These are phyloP conservation scores for Sarcophaga carnaria DNA, from an alignment of 2,888 invertebrate genomes.

Conservation along the genomic window DNA sequence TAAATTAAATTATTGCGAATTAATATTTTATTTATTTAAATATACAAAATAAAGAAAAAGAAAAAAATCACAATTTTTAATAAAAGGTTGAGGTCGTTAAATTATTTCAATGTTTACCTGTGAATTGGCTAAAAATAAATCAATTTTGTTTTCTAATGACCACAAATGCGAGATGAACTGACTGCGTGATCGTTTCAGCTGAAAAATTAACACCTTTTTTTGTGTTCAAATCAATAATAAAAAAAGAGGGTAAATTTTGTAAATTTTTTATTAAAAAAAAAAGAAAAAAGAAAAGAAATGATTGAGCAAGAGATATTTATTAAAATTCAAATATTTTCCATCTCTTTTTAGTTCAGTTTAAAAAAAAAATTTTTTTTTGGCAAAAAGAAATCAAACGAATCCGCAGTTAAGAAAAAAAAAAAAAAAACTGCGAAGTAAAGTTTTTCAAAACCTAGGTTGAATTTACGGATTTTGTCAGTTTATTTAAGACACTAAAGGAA, in stretches of 20 bases:
- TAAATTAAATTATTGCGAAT: background rate
- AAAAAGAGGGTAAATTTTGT: conserved; percentile 29
- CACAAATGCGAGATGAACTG: background rate
- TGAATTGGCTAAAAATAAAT: conserved; percentile 13
- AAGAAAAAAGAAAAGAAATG: conserved; percentile 15
- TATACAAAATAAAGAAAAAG: too few species aligned
- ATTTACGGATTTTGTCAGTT: conserved; percentile 7
- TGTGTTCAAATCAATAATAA: background rate
- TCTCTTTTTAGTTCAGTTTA: conserved; percentile 26
- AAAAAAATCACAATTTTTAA: background rate
- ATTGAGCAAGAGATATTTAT: conserved; percentile 23
- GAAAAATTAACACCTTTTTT: conserved; percentile 60
- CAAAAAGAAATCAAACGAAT: background rate
- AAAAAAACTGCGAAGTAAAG: background rate
- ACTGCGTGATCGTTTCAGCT: conserved; percentile 47
- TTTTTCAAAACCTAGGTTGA: background rate
- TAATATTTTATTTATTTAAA: conserved; percentile 1
- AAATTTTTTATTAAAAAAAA: conserved; percentile 26
- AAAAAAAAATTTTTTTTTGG: background rate
- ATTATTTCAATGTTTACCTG: background rate
- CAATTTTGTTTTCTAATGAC: conserved; percentile 5
- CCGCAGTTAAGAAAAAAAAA: background rate
- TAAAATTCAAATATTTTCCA: background rate
- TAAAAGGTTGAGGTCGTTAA: conserved; percentile 19
- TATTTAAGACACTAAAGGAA: background rate